phyloP scores from a whole-genome alignment of 2,888 invertebrate species.

The Scaptodrosophila latifasciaeformis region DNA sequence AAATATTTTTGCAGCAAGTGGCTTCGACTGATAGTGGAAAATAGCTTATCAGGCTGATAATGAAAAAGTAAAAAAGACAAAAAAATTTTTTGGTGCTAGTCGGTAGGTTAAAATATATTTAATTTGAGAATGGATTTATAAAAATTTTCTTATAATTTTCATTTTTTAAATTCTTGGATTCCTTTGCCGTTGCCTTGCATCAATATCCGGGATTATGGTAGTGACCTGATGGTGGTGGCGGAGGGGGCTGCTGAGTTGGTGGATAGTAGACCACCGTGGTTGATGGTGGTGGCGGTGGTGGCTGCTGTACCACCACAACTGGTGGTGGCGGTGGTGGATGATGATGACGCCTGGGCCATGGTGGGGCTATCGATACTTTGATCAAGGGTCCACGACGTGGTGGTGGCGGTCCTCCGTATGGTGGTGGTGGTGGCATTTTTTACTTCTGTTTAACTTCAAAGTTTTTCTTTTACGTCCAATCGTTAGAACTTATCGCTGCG shows the following conservation, averaged over 20 bases:
- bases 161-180: conserved; percentile 20
- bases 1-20: too few species aligned
- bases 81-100: too few species aligned
- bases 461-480: conserved; percentile 35
- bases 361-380: conserved; percentile 58
- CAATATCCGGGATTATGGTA: conserved; percentile 54
- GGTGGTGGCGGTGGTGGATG: conserved; percentile 35
- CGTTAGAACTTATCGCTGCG: conserved; percentile 20
- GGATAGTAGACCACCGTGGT: conserved; percentile 30
- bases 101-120: too few species aligned
- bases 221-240: conserved; percentile 39
- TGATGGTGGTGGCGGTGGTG: conserved; percentile 47
- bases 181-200: conserved; percentile 7
- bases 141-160: too few species aligned
- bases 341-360: conserved; percentile 60
- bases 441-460: background rate
- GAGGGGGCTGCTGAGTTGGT: conserved; percentile 12
- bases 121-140: too few species aligned
- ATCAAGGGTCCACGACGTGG: conserved; percentile 62
- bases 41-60: too few species aligned
- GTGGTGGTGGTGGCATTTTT: conserved; percentile 51
- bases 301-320: conserved; percentile 49
- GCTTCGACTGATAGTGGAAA: too few species aligned
- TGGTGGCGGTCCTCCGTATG: conserved; percentile 2
- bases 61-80: too few species aligned